phyloP scores from a whole-genome alignment of 2,888 invertebrate genomes.

The Ceramica pisi region DNA sequence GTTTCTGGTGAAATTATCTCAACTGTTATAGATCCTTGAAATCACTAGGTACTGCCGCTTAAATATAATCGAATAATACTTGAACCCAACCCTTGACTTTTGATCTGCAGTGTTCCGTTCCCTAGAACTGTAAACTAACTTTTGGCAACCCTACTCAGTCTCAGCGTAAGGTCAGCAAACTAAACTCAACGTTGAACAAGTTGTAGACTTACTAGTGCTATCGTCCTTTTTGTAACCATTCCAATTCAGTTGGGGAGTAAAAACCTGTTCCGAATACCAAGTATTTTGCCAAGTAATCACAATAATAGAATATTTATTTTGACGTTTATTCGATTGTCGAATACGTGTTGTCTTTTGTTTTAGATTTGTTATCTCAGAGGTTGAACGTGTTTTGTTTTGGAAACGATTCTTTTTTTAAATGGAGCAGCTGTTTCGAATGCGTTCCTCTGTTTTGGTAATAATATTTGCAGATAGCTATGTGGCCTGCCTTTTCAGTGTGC shows the following conservation, averaged over 20 bases:
- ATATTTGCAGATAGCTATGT: no score
- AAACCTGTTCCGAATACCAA: slow-evolving; percentile 38
- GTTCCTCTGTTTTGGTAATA: neutral
- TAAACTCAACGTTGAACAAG: neutral
- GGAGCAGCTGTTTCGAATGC: neutral
- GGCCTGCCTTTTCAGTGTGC: no score
- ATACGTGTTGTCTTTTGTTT: slow-evolving; percentile 35
- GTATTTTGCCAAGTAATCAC: slow-evolving; percentile 13
- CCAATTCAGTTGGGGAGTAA: neutral
- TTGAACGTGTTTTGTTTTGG: slow-evolving; percentile 5
- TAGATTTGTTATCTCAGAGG: neutral
- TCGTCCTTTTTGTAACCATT: slow-evolving; percentile 21
- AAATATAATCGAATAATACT: neutral
- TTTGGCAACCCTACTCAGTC: neutral
- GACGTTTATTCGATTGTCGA: slow-evolving; percentile 22
- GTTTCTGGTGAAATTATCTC: neutral
- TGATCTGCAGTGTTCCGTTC: neutral
- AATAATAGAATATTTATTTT: slow-evolving; percentile 40
- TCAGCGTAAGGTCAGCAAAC: slow-evolving; percentile 25
- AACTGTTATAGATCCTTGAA: neutral
- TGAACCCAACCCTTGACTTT: neutral
- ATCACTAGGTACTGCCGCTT: neutral
- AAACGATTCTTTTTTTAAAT: neutral
- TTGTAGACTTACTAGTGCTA: slow-evolving; percentile 9
- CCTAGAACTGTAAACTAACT: neutral